Evolutionary conservation across 2,888 invertebrate genomes (phyloP).

Genomic region (Imbricaverruca yamaguchii): DNA sequence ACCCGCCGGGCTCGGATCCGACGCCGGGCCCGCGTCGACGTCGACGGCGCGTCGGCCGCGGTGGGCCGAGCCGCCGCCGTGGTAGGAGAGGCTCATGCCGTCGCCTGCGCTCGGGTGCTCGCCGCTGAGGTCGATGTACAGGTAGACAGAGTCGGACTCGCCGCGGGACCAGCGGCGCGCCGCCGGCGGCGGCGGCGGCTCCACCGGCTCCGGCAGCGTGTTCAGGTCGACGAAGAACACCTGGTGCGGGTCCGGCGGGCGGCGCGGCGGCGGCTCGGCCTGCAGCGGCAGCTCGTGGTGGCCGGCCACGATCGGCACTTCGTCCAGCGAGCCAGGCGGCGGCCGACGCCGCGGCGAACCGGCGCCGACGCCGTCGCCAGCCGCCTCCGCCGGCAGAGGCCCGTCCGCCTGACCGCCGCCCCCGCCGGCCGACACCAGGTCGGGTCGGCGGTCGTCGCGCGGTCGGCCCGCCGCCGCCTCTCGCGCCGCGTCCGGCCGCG

Average conservation of each 20-base stretch:
- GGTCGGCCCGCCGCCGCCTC: neutral
- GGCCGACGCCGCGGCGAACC: neutral
- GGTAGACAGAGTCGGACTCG: neutral
- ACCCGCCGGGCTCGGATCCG: neutral
- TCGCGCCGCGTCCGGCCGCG: neutral
- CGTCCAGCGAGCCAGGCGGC: neutral
- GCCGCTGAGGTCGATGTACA: slow-evolving; percentile 1
- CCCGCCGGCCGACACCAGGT: neutral
- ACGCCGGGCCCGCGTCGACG: neutral
- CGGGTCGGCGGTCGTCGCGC: neutral
- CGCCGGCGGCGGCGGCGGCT: neutral
- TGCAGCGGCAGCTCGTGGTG: neutral
- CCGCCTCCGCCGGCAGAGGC: neutral
- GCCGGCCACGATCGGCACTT: slow-evolving; percentile 18
- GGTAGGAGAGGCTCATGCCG: neutral
- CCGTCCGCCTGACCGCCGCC: neutral
- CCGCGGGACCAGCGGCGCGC: neutral
- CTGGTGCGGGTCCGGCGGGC: neutral
- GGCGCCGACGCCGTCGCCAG: neutral
- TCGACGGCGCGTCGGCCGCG: neutral
- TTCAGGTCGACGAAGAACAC: slow-evolving; percentile 15
- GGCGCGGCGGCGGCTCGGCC: neutral
- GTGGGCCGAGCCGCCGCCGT: neutral
- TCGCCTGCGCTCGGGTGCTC: neutral
- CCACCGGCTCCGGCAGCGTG: neutral